These are phyloP conservation scores for Lepidurus apus DNA, from an alignment of 1,140 invertebrate species.

Conservation along the genomic window DNA sequence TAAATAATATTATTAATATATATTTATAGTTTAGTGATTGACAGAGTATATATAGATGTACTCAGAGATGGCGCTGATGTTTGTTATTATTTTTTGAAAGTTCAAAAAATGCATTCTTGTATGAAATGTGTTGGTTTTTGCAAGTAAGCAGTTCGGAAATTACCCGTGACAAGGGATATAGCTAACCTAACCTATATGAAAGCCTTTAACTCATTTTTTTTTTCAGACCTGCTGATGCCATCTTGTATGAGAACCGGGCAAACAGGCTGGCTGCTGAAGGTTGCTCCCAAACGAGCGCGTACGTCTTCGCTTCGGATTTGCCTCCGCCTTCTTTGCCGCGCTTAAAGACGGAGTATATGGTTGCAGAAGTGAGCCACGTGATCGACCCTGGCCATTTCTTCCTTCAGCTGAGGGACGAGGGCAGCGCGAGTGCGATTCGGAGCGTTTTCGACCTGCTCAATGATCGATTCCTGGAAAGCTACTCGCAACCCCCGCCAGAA, in stretches of 20 bases:
- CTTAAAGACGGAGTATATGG: conserved; percentile 48
- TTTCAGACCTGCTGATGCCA: not conserved
- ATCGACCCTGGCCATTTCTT: conserved; percentile 57
- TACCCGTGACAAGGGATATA: too few relatives aligned
- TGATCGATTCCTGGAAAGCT: not conserved
- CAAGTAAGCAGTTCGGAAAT: too few relatives aligned
- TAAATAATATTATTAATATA: too few relatives aligned
- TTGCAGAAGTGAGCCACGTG: conserved; percentile 47
- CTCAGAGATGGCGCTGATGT: too few relatives aligned
- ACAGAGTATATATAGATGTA: too few relatives aligned
- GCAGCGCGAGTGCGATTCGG: not conserved
- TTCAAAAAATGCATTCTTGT: too few relatives aligned
- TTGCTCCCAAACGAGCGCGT: not conserved
- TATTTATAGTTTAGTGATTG: too few relatives aligned
- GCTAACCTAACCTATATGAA: too few relatives aligned
- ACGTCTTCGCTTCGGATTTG: conserved; percentile 26
- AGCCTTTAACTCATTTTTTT: too few relatives aligned
- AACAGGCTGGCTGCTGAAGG: not conserved
- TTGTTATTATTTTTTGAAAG: too few relatives aligned
- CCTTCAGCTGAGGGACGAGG: conserved; percentile 48
- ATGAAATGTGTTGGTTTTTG: too few relatives aligned
- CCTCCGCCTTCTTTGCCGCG: conserved; percentile 49
- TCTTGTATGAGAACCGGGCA: not conserved
- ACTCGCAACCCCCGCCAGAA: conserved; percentile 28
- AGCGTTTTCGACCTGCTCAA: conserved; percentile 23